Percentiles rank a stretch among this genome's conserved stretches.
Conservation (phyloP, 1,140 invertebrate genomes). For the Zaprionus vittiger region DNA sequence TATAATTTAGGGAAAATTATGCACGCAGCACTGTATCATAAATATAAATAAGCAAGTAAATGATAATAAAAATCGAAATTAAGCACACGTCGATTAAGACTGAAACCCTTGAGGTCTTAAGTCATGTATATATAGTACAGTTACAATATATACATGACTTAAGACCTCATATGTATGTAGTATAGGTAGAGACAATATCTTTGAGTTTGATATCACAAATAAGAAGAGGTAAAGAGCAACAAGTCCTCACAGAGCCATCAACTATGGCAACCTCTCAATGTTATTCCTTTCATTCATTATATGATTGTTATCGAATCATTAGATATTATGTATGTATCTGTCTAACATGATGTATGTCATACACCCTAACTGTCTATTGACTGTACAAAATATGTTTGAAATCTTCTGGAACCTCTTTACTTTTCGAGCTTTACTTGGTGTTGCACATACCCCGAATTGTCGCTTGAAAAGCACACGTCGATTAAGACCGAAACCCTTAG, state of each 20-base stretch:
- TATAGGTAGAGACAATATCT: too few relatives aligned
- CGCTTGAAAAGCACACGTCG: slow-evolving; percentile 18
- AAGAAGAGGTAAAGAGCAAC: too few relatives aligned
- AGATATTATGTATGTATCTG: too few relatives aligned
- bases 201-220: too few relatives aligned
- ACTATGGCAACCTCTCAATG: too few relatives aligned
- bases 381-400: background rate
- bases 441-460: slow-evolving; percentile 34
- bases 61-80: slow-evolving; percentile 54
- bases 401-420: background rate
- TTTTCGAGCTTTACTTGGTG: background rate
- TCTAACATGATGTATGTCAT: too few relatives aligned
- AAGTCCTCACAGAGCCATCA: too few relatives aligned
- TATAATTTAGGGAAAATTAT: slow-evolving; percentile 83
- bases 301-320: too few relatives aligned
- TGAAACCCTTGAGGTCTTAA: background rate
- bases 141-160: too few relatives aligned
- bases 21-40: slow-evolving; percentile 62
- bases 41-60: slow-evolving; percentile 76
- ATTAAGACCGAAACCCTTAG: background rate
- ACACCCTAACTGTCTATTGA: background rate
- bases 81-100: slow-evolving; percentile 8
- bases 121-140: too few relatives aligned
- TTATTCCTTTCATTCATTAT: too few relatives aligned
- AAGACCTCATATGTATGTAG: too few relatives aligned